These are phyloP conservation scores for Gymnocephalus cernua DNA, from an alignment of 2,113 vertebrate species.

Conservation along the genomic window DNA sequence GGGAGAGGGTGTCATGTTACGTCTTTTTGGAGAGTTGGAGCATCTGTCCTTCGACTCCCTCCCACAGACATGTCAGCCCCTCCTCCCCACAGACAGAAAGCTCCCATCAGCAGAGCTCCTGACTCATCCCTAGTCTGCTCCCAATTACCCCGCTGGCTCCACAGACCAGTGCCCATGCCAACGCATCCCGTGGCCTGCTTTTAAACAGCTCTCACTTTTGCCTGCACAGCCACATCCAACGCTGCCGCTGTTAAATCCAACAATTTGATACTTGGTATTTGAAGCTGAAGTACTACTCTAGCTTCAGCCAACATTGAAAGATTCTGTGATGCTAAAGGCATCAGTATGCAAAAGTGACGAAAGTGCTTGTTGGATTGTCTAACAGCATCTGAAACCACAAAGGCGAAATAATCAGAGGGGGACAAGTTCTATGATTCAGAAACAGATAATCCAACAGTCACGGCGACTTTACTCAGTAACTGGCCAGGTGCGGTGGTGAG, in stretches of 20 bases:
- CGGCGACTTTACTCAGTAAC: not conserved
- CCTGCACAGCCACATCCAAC: conserved; percentile 29
- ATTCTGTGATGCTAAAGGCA: not conserved
- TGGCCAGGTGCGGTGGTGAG: not conserved
- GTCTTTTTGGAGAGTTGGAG: conserved; percentile 52
- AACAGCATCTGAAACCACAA: not conserved
- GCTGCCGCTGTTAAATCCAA: conserved; percentile 33
- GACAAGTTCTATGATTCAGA: not conserved
- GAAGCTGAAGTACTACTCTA: conserved; percentile 26
- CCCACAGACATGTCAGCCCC: conserved; percentile 51
- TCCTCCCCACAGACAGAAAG: conserved; percentile 55
- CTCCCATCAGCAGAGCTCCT: conserved; percentile 64
- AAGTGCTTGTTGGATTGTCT: not conserved
- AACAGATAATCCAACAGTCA: not conserved
- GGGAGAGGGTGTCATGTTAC: conserved; percentile 68
- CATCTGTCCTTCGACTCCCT: conserved; percentile 56
- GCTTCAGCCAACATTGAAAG: conserved; percentile 19
- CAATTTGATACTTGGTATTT: conserved; percentile 17
- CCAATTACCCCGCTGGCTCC: conserved; percentile 79
- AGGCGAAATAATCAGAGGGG: not conserved
- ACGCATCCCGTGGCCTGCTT: conserved; percentile 51
- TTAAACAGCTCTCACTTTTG: conserved; percentile 53
- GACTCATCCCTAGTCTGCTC: conserved; percentile 79
- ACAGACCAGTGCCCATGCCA: conserved; percentile 50
- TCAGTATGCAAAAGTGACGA: not conserved